phyloP scores from a whole-genome alignment of 64 coral and sea anemone species.

The Actinia equina region DNA sequence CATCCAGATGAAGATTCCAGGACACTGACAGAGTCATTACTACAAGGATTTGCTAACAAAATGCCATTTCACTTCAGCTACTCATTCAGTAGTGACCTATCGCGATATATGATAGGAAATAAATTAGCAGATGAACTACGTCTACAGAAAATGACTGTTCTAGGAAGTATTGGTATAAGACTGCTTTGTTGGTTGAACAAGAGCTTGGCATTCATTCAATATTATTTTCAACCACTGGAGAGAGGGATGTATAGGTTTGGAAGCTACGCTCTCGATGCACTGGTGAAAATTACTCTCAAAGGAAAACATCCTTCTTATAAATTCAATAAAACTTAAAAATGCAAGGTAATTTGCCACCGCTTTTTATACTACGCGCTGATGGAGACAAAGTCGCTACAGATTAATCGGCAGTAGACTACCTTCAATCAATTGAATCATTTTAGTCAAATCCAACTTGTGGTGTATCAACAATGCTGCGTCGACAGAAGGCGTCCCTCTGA shows the following conservation, averaged over 20 bases:
- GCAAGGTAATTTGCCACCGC: too few species aligned
- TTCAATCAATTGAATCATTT: too few species aligned
- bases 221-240: neutral
- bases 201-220: conserved; percentile 2
- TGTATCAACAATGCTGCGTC: too few species aligned
- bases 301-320: conserved; percentile 26
- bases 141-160: neutral
- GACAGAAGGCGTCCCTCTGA: too few species aligned
- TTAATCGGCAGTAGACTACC: too few species aligned
- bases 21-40: conserved; percentile 11
- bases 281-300: conserved; percentile 19
- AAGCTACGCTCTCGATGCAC: neutral
- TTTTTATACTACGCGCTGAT: too few species aligned
- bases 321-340: neutral
- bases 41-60: conserved; percentile 34
- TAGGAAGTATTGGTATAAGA: neutral
- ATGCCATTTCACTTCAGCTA: conserved; percentile 37
- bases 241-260: conserved; percentile 20
- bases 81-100: conserved; percentile 17
- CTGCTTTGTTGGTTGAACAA: conserved; percentile 8
- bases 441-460: too few species aligned
- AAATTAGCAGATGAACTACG: conserved; percentile 29
- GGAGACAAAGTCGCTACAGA: too few species aligned
- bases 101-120: conserved; percentile 1
- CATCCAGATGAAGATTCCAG: conserved; percentile 28